Conservation (phyloP, 2,797 vertebrate genomes). For the Dermochelys coriacea region DNA sequence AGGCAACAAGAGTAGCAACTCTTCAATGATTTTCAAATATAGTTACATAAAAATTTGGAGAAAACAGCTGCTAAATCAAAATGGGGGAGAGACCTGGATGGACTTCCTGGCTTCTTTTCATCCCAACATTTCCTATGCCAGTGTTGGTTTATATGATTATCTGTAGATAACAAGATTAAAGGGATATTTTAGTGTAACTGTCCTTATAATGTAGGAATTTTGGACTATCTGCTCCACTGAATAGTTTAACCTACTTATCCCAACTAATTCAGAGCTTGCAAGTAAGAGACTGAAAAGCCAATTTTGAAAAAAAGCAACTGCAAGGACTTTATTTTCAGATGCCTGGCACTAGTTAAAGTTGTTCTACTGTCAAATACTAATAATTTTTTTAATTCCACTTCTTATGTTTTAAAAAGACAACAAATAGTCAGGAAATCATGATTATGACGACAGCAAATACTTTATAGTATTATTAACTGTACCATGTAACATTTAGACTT, state of each 20-base stretch:
- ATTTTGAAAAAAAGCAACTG: background rate
- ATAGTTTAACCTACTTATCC: slow-evolving; percentile 22
- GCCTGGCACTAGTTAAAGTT: background rate
- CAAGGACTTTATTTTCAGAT: background rate
- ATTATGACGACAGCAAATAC: background rate
- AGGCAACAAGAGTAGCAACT: slow-evolving; percentile 18
- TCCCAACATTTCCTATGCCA: background rate
- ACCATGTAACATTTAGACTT: background rate
- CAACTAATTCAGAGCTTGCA: slow-evolving; percentile 23
- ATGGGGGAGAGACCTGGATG: slow-evolving; percentile 12
- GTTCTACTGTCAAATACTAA: accelerated
- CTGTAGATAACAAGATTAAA: slow-evolving; percentile 54
- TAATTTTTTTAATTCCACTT: background rate
- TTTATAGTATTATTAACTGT: background rate
- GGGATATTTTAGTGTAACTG: slow-evolving; percentile 3
- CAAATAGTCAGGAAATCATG: background rate
- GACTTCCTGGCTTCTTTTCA: background rate
- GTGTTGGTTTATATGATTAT: slow-evolving; percentile 38
- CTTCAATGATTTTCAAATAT: background rate
- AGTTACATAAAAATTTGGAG: slow-evolving; percentile 14
- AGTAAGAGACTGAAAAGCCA: background rate
- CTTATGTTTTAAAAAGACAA: background rate
- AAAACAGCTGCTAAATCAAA: background rate
- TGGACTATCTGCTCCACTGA: background rate
- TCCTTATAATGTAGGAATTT: background rate